Evolutionary conservation across 1,140 invertebrate genomes (phyloP).

Genomic region (Dendrolimus punctatus): DNA sequence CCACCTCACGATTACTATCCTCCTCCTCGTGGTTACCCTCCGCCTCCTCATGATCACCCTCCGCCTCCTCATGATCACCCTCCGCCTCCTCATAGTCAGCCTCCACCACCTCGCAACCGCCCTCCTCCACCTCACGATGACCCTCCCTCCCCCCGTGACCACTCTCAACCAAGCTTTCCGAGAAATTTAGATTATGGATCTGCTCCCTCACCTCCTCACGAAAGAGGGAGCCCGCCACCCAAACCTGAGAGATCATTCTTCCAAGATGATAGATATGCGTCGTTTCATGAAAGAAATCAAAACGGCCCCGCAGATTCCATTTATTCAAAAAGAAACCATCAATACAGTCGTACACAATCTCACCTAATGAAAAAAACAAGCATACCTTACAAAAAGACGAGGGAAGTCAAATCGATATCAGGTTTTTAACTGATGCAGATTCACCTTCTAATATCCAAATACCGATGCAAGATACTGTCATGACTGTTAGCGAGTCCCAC

Average conservation of each 20-base stretch:
- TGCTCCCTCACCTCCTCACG: not conserved
- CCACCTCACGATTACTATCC: not conserved
- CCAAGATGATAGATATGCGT: not conserved
- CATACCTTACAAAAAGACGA: too few relatives aligned
- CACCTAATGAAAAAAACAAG: too few relatives aligned
- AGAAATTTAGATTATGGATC: not conserved
- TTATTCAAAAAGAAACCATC: too few relatives aligned
- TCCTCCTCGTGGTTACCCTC: slow-evolving; percentile 1
- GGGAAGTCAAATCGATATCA: too few relatives aligned
- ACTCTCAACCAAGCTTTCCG: not conserved
- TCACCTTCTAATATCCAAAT: too few relatives aligned
- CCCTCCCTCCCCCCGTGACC: not conserved
- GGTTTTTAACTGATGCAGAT: too few relatives aligned
- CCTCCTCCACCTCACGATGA: slow-evolving; percentile 1
- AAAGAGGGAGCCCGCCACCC: not conserved
- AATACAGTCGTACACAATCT: too few relatives aligned
- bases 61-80: not conserved
- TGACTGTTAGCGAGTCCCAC: too few relatives aligned
- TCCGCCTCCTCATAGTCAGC: slow-evolving; percentile 1
- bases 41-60: too few relatives aligned
- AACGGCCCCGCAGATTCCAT: too few relatives aligned
- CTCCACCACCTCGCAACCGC: not conserved
- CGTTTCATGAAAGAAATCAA: too few relatives aligned
- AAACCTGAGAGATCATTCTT: not conserved
- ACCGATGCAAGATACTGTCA: too few relatives aligned